Conservation (phyloP, 2,797 vertebrate genomes). For the Odontamblyopus lacepedii region DNA sequence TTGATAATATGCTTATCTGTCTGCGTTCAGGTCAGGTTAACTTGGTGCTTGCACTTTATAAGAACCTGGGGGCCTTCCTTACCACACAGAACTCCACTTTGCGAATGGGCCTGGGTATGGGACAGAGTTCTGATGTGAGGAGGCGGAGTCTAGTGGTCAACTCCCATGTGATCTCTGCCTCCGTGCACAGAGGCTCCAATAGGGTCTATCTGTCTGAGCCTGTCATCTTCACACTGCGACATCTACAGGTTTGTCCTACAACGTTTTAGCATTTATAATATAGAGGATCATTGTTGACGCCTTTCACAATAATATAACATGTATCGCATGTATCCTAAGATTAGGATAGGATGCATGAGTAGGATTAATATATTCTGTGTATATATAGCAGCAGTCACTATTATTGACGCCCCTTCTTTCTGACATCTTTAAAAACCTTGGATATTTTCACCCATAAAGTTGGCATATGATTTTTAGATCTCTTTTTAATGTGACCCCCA, state of each 20-base stretch:
- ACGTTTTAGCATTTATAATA: neutral
- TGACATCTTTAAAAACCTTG: neutral
- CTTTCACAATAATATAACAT: too few species aligned
- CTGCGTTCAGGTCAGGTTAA: conserved; percentile 85
- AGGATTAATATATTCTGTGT: too few species aligned
- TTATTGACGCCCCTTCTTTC: neutral
- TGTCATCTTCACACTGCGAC: conserved; percentile 88
- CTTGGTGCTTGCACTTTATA: conserved; percentile 89
- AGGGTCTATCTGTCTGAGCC: conserved; percentile 90
- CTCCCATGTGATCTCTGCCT: conserved; percentile 90
- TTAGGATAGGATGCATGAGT: too few species aligned
- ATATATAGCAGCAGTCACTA: too few species aligned
- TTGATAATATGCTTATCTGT: neutral
- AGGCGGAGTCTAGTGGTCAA: conserved; percentile 85
- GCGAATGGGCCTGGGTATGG: conserved; percentile 73
- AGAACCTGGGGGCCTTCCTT: conserved; percentile 89
- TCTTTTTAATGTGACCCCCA: neutral
- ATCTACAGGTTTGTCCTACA: conserved; percentile 80
- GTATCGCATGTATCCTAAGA: too few species aligned
- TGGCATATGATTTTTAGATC: neutral
- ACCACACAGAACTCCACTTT: conserved; percentile 89
- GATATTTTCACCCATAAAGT: neutral
- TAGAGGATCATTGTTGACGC: neutral
- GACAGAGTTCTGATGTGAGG: conserved; percentile 64
- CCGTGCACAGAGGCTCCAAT: conserved; percentile 90